These are phyloP conservation scores for Neopelma chrysocephalum DNA, from an alignment of 2,797 vertebrate species.

Conservation along the genomic window DNA sequence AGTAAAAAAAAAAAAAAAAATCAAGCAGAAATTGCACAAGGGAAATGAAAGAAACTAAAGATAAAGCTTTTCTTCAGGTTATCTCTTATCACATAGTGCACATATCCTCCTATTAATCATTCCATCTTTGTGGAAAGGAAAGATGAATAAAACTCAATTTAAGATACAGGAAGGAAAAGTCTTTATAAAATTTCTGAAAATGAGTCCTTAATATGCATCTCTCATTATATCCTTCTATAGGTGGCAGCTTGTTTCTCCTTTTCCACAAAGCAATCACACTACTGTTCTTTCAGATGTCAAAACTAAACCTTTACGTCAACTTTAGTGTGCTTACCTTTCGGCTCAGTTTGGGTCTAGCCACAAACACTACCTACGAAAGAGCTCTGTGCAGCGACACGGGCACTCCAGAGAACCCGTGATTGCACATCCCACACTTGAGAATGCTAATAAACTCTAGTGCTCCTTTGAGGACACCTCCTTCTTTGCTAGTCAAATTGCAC, in stretches of 20 bases:
- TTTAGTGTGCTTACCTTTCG: background rate
- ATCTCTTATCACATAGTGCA: background rate
- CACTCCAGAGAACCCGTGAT: background rate
- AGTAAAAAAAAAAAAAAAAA: background rate
- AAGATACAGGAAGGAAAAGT: background rate
- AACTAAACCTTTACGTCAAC: background rate
- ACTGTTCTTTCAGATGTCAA: background rate
- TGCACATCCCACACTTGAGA: background rate
- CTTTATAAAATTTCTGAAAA: background rate
- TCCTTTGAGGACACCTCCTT: background rate
- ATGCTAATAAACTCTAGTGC: background rate
- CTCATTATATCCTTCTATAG: background rate
- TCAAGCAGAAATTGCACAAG: background rate
- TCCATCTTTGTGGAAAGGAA: background rate
- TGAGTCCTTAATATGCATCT: background rate
- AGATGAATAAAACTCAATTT: background rate
- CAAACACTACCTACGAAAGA: background rate
- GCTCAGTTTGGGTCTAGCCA: background rate
- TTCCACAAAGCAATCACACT: background rate
- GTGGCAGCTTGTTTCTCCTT: background rate
- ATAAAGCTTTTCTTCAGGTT: background rate
- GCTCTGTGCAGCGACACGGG: rapidly evolving
- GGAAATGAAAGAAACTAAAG: background rate
- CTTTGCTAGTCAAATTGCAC: background rate
- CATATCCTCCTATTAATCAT: background rate